A percentile compares a stretch with the other conserved stretches of the same genome.
These are phyloP conservation scores for Pristionchus mayeri DNA, from an alignment of 2,888 invertebrate species.

Conservation along the genomic window DNA sequence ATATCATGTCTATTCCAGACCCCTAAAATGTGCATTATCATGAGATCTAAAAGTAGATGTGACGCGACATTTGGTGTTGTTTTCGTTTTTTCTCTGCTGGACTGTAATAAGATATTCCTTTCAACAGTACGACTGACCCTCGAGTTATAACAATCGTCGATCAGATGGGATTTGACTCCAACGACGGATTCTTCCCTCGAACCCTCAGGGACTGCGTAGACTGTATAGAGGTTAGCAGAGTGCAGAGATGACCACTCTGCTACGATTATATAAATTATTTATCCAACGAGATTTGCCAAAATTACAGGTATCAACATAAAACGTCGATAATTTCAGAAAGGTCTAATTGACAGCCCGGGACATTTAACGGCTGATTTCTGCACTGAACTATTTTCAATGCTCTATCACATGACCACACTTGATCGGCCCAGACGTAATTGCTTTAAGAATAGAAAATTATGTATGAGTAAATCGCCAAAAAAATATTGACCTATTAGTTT, in stretches of 20 bases:
- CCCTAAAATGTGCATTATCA: no score
- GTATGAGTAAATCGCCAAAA: no score
- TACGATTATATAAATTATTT: not conserved
- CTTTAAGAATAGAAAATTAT: no score
- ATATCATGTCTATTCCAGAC: no score
- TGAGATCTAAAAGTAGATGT: no score
- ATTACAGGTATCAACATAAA: not conserved
- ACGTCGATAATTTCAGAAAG: not conserved
- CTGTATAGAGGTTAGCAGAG: conserved; percentile 67
- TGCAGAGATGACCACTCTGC: not conserved
- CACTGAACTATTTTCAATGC: conserved; percentile 89
- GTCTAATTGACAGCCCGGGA: conserved; percentile 58
- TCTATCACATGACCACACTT: conserved; percentile 88
- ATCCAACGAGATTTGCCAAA: not conserved
- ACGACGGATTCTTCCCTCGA: conserved; percentile 89
- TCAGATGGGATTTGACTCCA: conserved; percentile 88
- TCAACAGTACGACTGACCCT: conserved; percentile 77
- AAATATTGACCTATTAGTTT: no score
- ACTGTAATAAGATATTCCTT: no score
- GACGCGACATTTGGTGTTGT: no score
- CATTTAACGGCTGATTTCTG: conserved; percentile 80
- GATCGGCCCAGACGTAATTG: conserved; percentile 48
- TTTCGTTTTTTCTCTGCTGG: no score
- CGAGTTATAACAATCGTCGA: conserved; percentile 85
- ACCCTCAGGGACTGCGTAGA: conserved; percentile 87